Evolutionary conservation across 1,140 invertebrate species (phyloP), one percentile per base, ranked within the genome.

Genomic region (Hermetia illucens): DNA sequence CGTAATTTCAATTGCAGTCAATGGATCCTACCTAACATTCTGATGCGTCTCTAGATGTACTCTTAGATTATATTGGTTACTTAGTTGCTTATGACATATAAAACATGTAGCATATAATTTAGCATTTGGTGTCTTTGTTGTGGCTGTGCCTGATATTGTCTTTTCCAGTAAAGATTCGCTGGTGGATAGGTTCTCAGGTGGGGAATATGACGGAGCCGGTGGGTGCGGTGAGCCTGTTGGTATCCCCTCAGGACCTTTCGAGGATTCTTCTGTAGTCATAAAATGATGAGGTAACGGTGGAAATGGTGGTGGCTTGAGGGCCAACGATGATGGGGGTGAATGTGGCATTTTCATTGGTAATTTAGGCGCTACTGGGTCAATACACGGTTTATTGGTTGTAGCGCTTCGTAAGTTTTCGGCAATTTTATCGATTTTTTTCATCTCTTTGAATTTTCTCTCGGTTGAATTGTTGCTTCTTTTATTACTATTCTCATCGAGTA

Each of bases 41-140:
- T 83, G 82, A 53, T 88, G 84, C 12, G 84, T 88, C 54, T 89
- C 86, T 72, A 89, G 78, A 52, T 89, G 85, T 43, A 90, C 84
- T 31, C 84, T 68, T 47, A 89, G 63, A 62, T 90, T 90, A 61
- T 90, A 90, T 55, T 87, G 84, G 64, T 89, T 89, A 59, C 82
- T 86, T 21, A 89, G 65, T 40, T 85, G 80, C 60, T 89, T 89
- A 47, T 81, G 77, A 62, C 85, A 89, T 24, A 89, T 73, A 39
- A 78, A 73, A 59, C 86, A 89, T n/a, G 77, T 77, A n/a, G 75
- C 74, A 51, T 54, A 65, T 4, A 59, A 45, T 40, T 65, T 64
- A n/a, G 59, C 53, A 40, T 60, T 66, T 16, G 62, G 63, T 6
- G 61, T 62, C 31, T 53, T 46, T 37, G 58, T 56, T 15, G 40